These are phyloP conservation scores for Lanistes nyassanus DNA, from an alignment of 1,140 invertebrate genomes.

Conservation along the genomic window DNA sequence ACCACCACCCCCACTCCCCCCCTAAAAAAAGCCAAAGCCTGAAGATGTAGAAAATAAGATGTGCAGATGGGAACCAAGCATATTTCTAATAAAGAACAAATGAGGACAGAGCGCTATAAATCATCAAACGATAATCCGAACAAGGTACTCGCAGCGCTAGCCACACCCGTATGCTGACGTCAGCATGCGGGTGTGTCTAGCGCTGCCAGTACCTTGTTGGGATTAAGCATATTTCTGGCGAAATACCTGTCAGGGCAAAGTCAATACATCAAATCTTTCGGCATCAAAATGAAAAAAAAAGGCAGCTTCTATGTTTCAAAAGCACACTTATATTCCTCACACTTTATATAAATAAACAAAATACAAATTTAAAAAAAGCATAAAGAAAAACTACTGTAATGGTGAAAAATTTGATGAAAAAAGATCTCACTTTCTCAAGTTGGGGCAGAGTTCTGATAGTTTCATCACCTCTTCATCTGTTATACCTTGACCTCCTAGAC, in stretches of 20 bases:
- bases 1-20: neutral
- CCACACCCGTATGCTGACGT: too few species aligned
- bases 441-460: conserved; percentile 48
- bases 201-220: too few species aligned
- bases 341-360: conserved; percentile 1
- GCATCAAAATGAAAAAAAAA: neutral
- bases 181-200: too few species aligned
- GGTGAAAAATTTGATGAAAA: neutral
- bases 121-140: too few species aligned
- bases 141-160: too few species aligned
- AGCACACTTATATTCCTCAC: neutral
- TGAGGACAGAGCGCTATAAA: too few species aligned
- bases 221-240: too few species aligned
- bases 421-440: conserved; percentile 48
- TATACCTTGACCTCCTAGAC: conserved; percentile 42
- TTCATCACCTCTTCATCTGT: conserved; percentile 43
- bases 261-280: neutral
- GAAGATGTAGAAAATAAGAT: too few species aligned
- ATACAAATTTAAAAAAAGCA: neutral
- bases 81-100: too few species aligned
- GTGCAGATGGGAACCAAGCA: too few species aligned
- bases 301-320: neutral
- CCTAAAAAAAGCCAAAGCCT: neutral
- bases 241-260: too few species aligned
- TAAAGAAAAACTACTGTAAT: neutral